phyloP scores from a whole-genome alignment of 2,888 invertebrate genomes.

The Cosmopolites sordidus region DNA sequence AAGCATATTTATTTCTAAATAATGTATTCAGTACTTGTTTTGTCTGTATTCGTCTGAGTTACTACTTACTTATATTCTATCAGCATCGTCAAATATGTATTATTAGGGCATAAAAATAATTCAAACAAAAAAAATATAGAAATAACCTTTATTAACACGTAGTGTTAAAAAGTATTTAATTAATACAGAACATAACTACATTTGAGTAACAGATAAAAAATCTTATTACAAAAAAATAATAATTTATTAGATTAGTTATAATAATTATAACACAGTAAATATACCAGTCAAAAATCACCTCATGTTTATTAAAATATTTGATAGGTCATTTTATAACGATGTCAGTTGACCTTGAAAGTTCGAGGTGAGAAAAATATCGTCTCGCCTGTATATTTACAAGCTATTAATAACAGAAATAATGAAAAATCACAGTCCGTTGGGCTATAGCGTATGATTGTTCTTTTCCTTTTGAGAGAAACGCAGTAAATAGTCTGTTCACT shows the following conservation, averaged over 20 bases:
- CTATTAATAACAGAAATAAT: conserved; percentile 11
- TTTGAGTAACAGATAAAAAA: conserved; percentile 13
- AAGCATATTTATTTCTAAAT: too few relatives aligned
- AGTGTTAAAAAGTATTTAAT: conserved; percentile 11
- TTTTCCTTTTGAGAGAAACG: conserved; percentile 9
- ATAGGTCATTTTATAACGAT: conserved; percentile 3
- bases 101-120: too few relatives aligned
- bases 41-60: too few relatives aligned
- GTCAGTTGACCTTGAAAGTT: conserved; percentile 17
- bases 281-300: conserved; percentile 18
- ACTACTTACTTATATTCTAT: too few relatives aligned
- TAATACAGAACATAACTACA: conserved; percentile 6
- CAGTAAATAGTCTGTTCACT: conserved; percentile 3
- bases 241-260: conserved; percentile 15
- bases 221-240: conserved; percentile 15
- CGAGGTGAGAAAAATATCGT: conserved; percentile 13
- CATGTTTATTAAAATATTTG: not conserved
- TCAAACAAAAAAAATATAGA: conserved; percentile 9
- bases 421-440: conserved; percentile 26
- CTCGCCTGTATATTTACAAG: not conserved
- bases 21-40: too few relatives aligned
- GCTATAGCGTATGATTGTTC: conserved; percentile 17
- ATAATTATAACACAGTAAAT: conserved; percentile 20
- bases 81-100: too few relatives aligned
- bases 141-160: conserved; percentile 13